A percentile compares a stretch with the other conserved stretches of the same genome.
phyloP scores from a whole-genome alignment of 2,113 vertebrate species.

The Rhineura floridana region DNA sequence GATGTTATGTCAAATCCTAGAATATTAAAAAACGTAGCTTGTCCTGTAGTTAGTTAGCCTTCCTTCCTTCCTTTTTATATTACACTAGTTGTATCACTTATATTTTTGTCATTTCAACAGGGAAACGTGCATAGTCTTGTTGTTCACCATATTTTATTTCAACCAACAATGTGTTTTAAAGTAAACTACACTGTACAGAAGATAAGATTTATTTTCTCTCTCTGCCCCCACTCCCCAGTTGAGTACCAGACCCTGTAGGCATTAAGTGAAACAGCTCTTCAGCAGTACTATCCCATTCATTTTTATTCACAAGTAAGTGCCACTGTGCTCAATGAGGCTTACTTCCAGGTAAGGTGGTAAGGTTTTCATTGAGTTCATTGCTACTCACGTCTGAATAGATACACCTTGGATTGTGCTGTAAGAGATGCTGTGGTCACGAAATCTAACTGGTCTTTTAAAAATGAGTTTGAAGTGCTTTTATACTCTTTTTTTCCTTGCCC shows the following conservation, averaged over 20 bases:
- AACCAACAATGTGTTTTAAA: constrained; percentile 38
- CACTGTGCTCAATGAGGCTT: neutral
- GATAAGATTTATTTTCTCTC: neutral
- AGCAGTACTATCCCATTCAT: neutral
- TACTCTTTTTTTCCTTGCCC: neutral
- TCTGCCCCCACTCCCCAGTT: neutral
- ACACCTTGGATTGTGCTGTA: too few relatives aligned
- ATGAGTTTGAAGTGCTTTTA: neutral
- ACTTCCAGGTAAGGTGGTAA: neutral
- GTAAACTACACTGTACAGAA: neutral
- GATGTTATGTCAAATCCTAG: fast-evolving
- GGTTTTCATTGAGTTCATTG: too few relatives aligned
- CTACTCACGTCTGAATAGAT: too few relatives aligned
- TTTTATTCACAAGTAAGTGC: neutral
- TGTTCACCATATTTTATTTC: constrained; percentile 43
- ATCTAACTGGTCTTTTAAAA: neutral
- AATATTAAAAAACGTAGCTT: neutral
- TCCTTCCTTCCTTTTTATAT: neutral
- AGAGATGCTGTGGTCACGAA: neutral
- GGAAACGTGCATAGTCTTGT: constrained; percentile 32
- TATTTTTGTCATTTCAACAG: constrained; percentile 26
- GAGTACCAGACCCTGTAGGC: neutral
- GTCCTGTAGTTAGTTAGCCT: neutral
- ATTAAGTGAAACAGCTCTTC: neutral
- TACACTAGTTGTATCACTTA: constrained; percentile 22